A percentile compares a stretch with the other conserved stretches of the same genome.
Evolutionary conservation across 2,888 invertebrate genomes (phyloP).

Genomic region (Eudasyphora cyanicolor): DNA sequence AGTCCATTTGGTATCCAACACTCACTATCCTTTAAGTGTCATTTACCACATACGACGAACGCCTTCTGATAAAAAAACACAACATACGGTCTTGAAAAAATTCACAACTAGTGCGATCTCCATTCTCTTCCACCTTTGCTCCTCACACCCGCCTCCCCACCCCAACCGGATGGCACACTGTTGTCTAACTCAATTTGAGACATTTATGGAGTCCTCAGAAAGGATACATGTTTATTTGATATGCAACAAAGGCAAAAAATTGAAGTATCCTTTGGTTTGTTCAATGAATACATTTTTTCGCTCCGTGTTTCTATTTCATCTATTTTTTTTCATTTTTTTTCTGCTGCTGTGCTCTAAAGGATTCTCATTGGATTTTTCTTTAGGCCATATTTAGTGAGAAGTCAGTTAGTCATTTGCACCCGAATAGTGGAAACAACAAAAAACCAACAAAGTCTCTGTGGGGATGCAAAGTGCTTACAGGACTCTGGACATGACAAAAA

Average conservation of each 20-base stretch:
- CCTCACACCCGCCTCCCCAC: slow-evolving; percentile 28
- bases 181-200: slow-evolving; percentile 78
- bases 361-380: slow-evolving; percentile 50
- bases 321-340: background rate
- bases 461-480: slow-evolving; percentile 33
- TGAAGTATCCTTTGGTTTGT: slow-evolving; percentile 51
- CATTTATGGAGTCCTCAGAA: slow-evolving; percentile 77
- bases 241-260: slow-evolving; percentile 26
- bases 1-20: background rate
- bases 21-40: slow-evolving; percentile 53
- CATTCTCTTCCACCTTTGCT: slow-evolving; percentile 7
- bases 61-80: slow-evolving; percentile 33
- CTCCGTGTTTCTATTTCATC: background rate
- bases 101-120: too few species aligned
- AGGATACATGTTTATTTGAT: slow-evolving; percentile 67
- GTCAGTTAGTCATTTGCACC: slow-evolving; percentile 64
- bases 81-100: slow-evolving; percentile 19
- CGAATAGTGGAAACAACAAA: slow-evolving; percentile 36
- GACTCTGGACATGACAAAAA: slow-evolving; percentile 1
- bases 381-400: slow-evolving; percentile 55
- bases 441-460: slow-evolving; percentile 38
- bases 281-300: slow-evolving; percentile 37
- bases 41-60: slow-evolving; percentile 33
- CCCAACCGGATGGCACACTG: slow-evolving; percentile 37
- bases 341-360: slow-evolving; percentile 43